Base-by-base conservation (phyloP, 2,888 invertebrate genomes). In the Tetramorium bicarinatum region DNA sequence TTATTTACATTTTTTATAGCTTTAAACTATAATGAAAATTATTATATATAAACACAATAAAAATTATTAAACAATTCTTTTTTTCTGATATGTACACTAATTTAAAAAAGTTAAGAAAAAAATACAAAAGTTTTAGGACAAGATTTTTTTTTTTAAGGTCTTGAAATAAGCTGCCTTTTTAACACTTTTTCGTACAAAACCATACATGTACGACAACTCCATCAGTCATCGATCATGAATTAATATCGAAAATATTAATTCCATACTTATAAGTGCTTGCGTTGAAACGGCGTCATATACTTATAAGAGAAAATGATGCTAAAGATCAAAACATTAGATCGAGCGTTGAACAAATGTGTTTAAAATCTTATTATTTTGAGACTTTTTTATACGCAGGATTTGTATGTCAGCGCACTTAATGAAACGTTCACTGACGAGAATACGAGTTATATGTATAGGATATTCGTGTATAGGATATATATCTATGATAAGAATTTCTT, bases 321-420 rank as follows among this genome's bases (percentile, higher is more conserved):
- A 72, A 72, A 71, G 18, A 80, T 72, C 66, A 80, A 80, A 80
- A 80, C 7, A 21, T 54, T 72, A 59, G 25, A 38, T 18, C 21
- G n/a, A 49, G 47, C 21, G 44, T 79, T 72, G 71, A 71, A 59
- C 47, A 47, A 49, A 47, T 49, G 3, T n/a, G 41, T 77, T 67
- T 72, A 11, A 15, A 47, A 72, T 80, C 21, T 80, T 80, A 80
- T 59, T 59, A 59, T 80, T 77, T 80, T 38, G 72, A 72, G 47
- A 72, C 54, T 59, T 79, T 72, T 67, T 80, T 80, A 47, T 72
- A 56, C 25, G 34, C 72, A 80, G 59, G 72, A 72, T 80, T 72
- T 47, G 21, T 79, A 47, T 38, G 59, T 21, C 38, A 72, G 59
- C 79, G 67, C 71, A 47, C 44, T 59, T 72, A 59, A 47, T 67